Conservation (phyloP, 2,797 vertebrate species). For the Gallinago nigripennis region DNA sequence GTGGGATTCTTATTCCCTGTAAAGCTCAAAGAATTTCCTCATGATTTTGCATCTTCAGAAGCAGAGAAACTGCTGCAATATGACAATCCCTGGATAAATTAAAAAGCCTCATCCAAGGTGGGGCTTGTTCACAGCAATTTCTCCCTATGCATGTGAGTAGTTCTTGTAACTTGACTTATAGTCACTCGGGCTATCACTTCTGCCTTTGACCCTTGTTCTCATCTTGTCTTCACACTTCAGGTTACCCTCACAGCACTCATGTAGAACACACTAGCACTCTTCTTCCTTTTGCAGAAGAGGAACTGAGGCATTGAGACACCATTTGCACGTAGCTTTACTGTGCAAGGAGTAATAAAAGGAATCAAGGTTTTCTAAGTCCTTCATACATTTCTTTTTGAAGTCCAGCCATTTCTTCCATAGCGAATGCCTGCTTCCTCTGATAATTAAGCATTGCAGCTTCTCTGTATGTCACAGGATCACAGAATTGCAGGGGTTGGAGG, state of each 20-base stretch:
- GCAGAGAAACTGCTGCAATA: background rate
- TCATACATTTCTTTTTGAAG: background rate
- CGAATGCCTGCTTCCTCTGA: background rate
- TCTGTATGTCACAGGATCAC: background rate
- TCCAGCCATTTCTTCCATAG: background rate
- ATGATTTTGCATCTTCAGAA: background rate
- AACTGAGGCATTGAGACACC: background rate
- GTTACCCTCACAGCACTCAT: background rate
- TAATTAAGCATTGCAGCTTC: background rate
- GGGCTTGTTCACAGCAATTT: background rate
- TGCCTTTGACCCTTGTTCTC: background rate
- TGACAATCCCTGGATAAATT: background rate
- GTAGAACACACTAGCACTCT: background rate
- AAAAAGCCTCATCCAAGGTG: background rate
- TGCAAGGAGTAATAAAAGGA: background rate
- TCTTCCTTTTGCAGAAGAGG: background rate
- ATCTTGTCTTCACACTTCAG: background rate
- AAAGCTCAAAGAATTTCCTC: background rate
- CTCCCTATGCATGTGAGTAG: background rate
- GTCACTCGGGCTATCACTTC: background rate
- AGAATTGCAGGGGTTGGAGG: no score
- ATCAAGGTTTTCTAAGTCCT: background rate
- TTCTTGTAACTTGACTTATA: background rate
- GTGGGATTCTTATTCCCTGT: background rate
- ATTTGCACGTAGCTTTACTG: background rate